A percentile compares a stretch with the other conserved stretches of the same genome.
These are phyloP conservation scores for Amphipoea oculea DNA, from an alignment of 2,888 invertebrate species.

Conservation along the genomic window DNA sequence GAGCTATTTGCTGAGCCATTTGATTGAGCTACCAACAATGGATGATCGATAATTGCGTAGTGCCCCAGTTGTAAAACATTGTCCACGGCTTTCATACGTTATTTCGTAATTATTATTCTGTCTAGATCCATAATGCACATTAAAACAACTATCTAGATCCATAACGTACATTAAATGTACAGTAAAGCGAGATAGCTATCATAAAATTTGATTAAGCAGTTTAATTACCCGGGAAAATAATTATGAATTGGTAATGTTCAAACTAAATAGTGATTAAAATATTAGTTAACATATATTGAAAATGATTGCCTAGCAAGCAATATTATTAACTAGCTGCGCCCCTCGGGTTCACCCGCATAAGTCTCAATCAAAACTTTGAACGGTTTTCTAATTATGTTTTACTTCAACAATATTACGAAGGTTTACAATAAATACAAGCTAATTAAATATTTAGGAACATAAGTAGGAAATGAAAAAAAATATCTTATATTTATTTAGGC, in stretches of 20 bases:
- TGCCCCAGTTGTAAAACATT: slow-evolving; percentile 9
- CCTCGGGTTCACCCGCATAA: neutral
- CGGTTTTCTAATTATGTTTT: neutral
- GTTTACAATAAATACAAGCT: slow-evolving; percentile 14
- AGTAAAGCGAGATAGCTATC: slow-evolving; percentile 12
- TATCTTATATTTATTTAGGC: slow-evolving; percentile 16
- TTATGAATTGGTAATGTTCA: slow-evolving; percentile 3
- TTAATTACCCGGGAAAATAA: slow-evolving; percentile 17
- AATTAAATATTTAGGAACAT: slow-evolving; percentile 12
- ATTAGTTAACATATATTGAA: neutral
- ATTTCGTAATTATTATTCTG: slow-evolving; percentile 23
- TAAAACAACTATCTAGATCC: slow-evolving; percentile 16
- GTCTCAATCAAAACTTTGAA: neutral
- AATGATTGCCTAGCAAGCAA: neutral
- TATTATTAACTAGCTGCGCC: neutral
- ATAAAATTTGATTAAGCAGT: slow-evolving; percentile 20
- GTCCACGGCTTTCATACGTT: neutral
- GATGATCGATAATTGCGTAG: slow-evolving; percentile 19
- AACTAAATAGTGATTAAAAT: slow-evolving; percentile 1
- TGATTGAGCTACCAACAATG: slow-evolving; percentile 23
- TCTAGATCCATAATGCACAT: neutral
- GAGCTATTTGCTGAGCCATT: neutral
- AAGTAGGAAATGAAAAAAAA: slow-evolving; percentile 23
- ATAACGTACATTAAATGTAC: slow-evolving; percentile 10
- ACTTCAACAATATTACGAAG: neutral